These are phyloP conservation scores for Panagrolaimus sp. DNA, from an alignment of 1,140 invertebrate species.

Conservation along the genomic window DNA sequence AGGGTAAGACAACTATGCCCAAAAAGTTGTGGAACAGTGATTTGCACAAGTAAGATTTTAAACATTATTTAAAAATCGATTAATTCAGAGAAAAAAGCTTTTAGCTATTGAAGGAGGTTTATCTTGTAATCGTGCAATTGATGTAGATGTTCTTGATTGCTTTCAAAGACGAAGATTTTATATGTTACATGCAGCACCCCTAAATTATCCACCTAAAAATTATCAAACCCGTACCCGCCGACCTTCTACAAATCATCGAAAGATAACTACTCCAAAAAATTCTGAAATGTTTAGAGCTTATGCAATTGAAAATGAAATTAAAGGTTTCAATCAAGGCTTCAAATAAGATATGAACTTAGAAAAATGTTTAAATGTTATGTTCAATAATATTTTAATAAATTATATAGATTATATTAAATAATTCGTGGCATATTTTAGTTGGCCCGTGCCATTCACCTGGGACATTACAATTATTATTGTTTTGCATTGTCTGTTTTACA, in stretches of 20 bases:
- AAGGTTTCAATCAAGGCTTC: not conserved
- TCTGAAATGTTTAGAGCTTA: not conserved
- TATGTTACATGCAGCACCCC: too few relatives aligned
- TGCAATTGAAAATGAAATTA: constrained; percentile 12
- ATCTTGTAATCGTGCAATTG: constrained; percentile 10
- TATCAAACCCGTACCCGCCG: too few relatives aligned
- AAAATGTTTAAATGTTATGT: too few relatives aligned
- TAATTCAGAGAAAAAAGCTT: not conserved
- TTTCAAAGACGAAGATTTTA: not conserved
- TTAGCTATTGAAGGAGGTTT: not conserved
- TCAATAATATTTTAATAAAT: too few relatives aligned
- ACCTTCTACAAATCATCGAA: not conserved
- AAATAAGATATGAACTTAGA: too few relatives aligned
- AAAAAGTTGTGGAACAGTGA: constrained; percentile 14
- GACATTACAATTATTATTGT: too few relatives aligned
- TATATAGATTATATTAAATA: too few relatives aligned
- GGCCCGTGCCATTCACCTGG: too few relatives aligned
- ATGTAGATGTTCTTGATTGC: constrained; percentile 1
- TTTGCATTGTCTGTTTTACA: too few relatives aligned
- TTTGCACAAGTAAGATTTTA: not conserved
- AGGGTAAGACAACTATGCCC: constrained; percentile 9
- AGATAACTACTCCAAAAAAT: not conserved
- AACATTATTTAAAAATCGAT: not conserved
- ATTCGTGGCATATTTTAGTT: too few relatives aligned
- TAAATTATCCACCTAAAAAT: too few relatives aligned